Evolutionary conservation across 1,140 invertebrate genomes (phyloP), one percentile per base, ranked within the genome.

Genomic region (Drosophila rhopaloa): DNA sequence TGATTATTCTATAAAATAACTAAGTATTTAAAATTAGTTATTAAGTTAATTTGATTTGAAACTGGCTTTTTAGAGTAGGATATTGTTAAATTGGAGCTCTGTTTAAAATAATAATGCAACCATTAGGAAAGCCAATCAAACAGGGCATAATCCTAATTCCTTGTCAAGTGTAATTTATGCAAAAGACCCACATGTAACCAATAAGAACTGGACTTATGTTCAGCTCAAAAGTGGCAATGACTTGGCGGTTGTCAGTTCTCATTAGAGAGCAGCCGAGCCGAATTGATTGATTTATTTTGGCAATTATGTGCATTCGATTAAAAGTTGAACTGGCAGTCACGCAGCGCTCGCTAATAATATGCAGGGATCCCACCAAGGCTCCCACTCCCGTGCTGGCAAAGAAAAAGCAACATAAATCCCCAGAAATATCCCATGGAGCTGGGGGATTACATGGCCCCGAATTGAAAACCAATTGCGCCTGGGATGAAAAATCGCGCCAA

Each of bases 281-380:
- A 90, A 90, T 90, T 90, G 86, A 90, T 90, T 90, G 86, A 90
- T 90, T 90, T 90, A 90, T 90, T 90, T 90, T 85, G 74, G 85
- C 85, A 90, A 90, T 90, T 90, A 90, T 90, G 77, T 84, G 77
- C 81, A 89, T 89, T 88, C 83, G 86, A 90, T 90, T 90, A 90
- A 85, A 90, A 85, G 76, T 71, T 76, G 56, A 85, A 74, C 84
- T 89, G 63, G 46, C 68, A 89, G 76, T 77, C 84, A 88, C 76
- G 84, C 83, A 62, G 77, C 53, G 77, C 32, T 63, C 73, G 80
- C 80, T 84, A 89, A 89, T 89, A 89, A 89, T 89, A 88, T 80
- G 83, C 84, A 62, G 57, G 54, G 57, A 47, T 27, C 55, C 50
- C n/a, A 27, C 37, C 61, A 65, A 46, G 43, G 37, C 24, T 10